Conservation (phyloP, 1,140 invertebrate species). For the Bicyclus anynana region DNA sequence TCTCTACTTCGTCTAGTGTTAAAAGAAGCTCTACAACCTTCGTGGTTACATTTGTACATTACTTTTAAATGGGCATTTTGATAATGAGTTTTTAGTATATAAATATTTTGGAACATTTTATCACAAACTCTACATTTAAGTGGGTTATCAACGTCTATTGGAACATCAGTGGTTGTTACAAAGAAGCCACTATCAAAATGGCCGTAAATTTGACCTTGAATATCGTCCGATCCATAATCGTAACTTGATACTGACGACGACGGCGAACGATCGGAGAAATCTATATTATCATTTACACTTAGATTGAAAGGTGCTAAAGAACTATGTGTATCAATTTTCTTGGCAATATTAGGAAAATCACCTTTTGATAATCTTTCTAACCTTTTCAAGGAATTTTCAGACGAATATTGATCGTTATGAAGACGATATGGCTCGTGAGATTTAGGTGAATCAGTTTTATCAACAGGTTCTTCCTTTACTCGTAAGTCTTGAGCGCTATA, state of each 20-base stretch:
- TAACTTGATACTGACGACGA: conserved; percentile 79
- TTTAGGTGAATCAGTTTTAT: conserved; percentile 36
- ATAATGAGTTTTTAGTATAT: conserved; percentile 96
- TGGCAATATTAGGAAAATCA: conserved; percentile 80
- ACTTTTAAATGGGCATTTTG: conserved; percentile 97
- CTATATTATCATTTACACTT: conserved; percentile 60
- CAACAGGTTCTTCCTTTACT: conserved; percentile 54
- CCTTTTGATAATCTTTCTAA: conserved; percentile 89
- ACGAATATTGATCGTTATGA: conserved; percentile 52
- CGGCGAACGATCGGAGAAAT: conserved; percentile 78
- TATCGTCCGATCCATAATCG: conserved; percentile 78
- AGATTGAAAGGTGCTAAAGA: conserved; percentile 52
- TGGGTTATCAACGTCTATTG: conserved; percentile 87
- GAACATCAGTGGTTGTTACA: conserved; percentile 86
- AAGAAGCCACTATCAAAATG: conserved; percentile 86
- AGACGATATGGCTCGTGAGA: conserved; percentile 19
- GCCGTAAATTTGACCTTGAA: conserved; percentile 80
- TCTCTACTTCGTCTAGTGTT: conserved; percentile 96
- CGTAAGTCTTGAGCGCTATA: conserved; percentile 49
- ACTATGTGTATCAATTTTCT: conserved; percentile 44
- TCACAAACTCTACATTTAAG: conserved; percentile 93
- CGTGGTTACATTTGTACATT: conserved; percentile 97
- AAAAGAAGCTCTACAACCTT: conserved; percentile 97
- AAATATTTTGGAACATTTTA: conserved; percentile 96
- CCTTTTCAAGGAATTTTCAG: conserved; percentile 84